Conservation (phyloP, 2,888 invertebrate genomes). For the Dasypogon diadema region DNA sequence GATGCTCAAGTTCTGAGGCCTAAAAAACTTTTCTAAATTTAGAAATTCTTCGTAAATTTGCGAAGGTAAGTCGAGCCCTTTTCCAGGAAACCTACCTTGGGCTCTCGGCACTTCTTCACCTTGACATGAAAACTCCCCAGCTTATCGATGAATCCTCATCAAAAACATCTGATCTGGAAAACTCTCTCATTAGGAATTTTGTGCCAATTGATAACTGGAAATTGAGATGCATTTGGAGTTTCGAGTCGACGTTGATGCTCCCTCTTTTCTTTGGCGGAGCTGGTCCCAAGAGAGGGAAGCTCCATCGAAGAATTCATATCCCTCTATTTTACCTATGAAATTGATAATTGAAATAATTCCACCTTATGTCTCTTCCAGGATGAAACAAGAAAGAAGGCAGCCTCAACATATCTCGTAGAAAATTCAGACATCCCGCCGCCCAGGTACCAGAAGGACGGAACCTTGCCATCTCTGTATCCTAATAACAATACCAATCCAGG, state of each 20-base stretch:
- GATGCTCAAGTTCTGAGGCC: too few species aligned
- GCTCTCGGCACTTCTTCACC: too few species aligned
- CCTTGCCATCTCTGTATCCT: slow-evolving; percentile 75
- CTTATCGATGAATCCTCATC: too few species aligned
- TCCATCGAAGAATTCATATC: neutral
- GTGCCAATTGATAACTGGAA: too few species aligned
- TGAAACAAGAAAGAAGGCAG: slow-evolving; percentile 70
- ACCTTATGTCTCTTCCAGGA: slow-evolving; percentile 61
- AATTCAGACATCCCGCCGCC: slow-evolving; percentile 71
- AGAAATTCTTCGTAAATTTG: too few species aligned
- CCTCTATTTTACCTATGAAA: neutral
- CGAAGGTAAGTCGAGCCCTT: neutral
- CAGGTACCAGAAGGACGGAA: slow-evolving; percentile 73
- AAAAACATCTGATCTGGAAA: too few species aligned
- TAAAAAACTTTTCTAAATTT: too few species aligned
- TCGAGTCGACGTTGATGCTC: too few species aligned
- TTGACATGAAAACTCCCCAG: too few species aligned
- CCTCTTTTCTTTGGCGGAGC: too few species aligned
- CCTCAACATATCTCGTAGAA: slow-evolving; percentile 73
- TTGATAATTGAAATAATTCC: slow-evolving; percentile 4
- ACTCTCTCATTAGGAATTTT: too few species aligned
- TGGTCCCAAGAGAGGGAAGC: neutral
- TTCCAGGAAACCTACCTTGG: neutral
- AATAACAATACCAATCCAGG: slow-evolving; percentile 72
- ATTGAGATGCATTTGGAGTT: too few species aligned